A percentile compares a stretch with the other conserved stretches of the same genome.
Conservation (phyloP, 2,888 invertebrate genomes). For the Drosophila mercatorum region DNA sequence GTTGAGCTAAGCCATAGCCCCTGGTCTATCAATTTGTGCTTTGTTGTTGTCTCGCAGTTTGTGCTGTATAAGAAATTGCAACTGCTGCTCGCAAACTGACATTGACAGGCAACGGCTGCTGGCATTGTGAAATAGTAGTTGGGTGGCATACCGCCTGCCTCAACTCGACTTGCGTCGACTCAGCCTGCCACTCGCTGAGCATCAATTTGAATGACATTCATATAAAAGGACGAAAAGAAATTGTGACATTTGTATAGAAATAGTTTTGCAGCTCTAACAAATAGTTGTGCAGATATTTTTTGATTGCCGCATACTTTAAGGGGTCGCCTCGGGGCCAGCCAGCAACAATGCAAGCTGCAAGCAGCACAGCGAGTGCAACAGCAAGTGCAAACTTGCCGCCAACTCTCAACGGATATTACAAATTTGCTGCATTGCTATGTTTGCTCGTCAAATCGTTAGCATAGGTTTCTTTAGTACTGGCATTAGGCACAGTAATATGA, state of each 20-base stretch:
- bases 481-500: neutral
- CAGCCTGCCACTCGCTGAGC: conserved; percentile 53
- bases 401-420: conserved; percentile 15
- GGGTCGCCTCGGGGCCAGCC: conserved; percentile 31
- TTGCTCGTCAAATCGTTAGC: neutral
- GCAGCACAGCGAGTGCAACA: conserved; percentile 20
- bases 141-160: conserved; percentile 24
- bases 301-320: conserved; percentile 72
- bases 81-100: conserved; percentile 67
- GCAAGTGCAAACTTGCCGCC: conserved; percentile 12
- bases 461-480: neutral
- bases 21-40: conserved; percentile 27
- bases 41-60: conserved; percentile 27
- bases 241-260: conserved; percentile 77
- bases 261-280: conserved; percentile 72
- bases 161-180: neutral
- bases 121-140: conserved; percentile 39
- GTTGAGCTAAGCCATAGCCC: conserved; percentile 43
- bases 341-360: conserved; percentile 27
- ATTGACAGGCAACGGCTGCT: conserved; percentile 65
- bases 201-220: conserved; percentile 80
- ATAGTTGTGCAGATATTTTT: conserved; percentile 77
- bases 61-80: conserved; percentile 59
- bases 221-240: conserved; percentile 61
- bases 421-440: conserved; percentile 12